Base-by-base conservation (phyloP, 2,113 vertebrate species). In the Spermophilus dauricus region DNA sequence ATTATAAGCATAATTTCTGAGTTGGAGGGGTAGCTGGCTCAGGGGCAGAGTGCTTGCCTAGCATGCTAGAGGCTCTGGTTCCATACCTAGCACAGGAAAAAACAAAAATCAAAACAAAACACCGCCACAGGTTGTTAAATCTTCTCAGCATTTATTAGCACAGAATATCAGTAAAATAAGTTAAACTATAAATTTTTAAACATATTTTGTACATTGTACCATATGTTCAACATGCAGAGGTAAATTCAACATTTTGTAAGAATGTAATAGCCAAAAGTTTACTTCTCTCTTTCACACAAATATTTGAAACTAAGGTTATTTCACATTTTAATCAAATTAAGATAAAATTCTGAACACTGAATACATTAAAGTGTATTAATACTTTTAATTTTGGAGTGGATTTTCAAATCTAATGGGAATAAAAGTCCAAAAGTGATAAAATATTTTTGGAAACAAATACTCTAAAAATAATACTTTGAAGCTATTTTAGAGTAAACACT, bases 361-460 rank as follows among this genome's bases (percentile, higher is more conserved):
- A 76, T 90, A 92, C 8, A 93, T 63, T 82, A 8, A 92, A 97
- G 96, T 86, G 42, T 81, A 45, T 87, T 30, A 42, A 75, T 86
- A 16, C 61, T 95, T 93, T 83, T 39, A 32, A 95, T 53, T 87
- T 91, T 91, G n/a, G 26, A 96, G 26, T 67, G 18, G 5, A 95
- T 89, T 91, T 91, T 93, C 72, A 91, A 96, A 88, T 82, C 63
- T 42, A 93, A 76, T 89, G 16, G 95, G 10, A 82, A 69, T 88
- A 51, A 82, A 96, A 82, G 8, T 30, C n/a, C 37, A 63, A 91
- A 94, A 86, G 16, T 24, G 12, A 39, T 48, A 42, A 70, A 77
- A 48, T 83, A 69, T 28, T 86, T 97, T 67, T 88, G 18, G 14
- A 91, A 70, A 83, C 30, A 93, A 97, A 96, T 82, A 22, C 5